A percentile compares a stretch with the other conserved stretches of the same genome.
These are phyloP conservation scores for Choristoneura fumiferana DNA, from an alignment of 1,140 invertebrate species.

Conservation along the genomic window DNA sequence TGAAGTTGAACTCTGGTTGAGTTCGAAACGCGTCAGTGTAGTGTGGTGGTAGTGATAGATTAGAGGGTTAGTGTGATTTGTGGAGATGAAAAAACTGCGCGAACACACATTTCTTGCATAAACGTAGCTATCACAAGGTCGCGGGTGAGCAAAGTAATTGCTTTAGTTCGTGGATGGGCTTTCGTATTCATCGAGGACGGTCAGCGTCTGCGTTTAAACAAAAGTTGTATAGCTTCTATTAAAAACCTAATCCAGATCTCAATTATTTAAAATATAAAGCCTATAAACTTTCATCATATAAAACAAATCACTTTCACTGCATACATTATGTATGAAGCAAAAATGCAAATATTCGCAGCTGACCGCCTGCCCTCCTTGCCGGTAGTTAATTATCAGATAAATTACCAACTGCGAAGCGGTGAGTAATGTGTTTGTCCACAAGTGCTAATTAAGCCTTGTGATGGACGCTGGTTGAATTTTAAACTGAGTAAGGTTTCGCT, in stretches of 20 bases:
- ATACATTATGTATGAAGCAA: neutral
- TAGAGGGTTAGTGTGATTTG: too few species aligned
- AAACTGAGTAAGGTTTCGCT: neutral
- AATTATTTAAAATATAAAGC: neutral
- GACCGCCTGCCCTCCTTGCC: constrained; percentile 2
- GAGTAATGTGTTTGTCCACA: constrained; percentile 11
- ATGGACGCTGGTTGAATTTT: constrained; percentile 4
- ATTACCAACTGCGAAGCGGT: neutral
- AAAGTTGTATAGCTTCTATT: too few species aligned
- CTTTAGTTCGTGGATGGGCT: too few species aligned
- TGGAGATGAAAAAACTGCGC: too few species aligned
- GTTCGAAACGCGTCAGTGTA: too few species aligned
- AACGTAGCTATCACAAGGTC: too few species aligned
- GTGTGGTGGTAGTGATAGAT: too few species aligned
- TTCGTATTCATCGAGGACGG: too few species aligned
- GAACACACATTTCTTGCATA: too few species aligned
- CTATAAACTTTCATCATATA: constrained; percentile 11
- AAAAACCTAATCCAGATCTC: neutral
- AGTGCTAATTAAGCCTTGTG: constrained; percentile 1
- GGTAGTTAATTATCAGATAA: neutral
- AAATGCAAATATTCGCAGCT: constrained; percentile 16
- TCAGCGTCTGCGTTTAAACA: too few species aligned
- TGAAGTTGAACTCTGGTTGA: too few species aligned
- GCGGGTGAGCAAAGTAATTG: too few species aligned
- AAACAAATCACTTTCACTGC: constrained; percentile 15